Conservation (phyloP, 2,888 invertebrate species). For the Drosophila mercatorum region DNA sequence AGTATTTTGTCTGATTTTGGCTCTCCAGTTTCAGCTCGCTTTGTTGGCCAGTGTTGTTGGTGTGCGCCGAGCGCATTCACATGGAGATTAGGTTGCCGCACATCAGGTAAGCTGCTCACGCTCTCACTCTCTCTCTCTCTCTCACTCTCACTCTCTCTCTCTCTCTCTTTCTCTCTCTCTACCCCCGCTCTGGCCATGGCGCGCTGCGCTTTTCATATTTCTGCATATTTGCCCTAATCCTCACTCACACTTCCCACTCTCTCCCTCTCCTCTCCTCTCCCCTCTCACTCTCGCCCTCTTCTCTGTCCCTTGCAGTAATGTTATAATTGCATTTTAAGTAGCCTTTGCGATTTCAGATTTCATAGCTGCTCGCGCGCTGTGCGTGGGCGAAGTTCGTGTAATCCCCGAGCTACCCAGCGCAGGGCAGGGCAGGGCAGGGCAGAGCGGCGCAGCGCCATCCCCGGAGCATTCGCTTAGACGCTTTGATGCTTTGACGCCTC, state of each 20-base stretch:
- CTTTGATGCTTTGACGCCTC: constrained; percentile 17
- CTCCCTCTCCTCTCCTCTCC: neutral
- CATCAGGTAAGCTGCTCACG: constrained; percentile 5
- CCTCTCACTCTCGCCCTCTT: neutral
- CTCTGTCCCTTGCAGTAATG: neutral
- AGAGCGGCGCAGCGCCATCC: neutral
- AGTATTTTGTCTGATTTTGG: neutral
- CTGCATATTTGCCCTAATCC: neutral
- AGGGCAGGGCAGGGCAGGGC: neutral
- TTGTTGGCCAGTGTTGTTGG: neutral
- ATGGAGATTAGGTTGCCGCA: neutral
- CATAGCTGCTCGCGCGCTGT: constrained; percentile 1
- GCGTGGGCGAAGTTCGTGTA: constrained; percentile 7
- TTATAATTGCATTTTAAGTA: constrained; percentile 64
- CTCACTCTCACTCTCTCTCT: neutral
- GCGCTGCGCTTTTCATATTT: constrained; percentile 4
- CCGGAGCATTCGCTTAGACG: constrained; percentile 3
- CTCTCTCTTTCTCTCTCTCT: neutral
- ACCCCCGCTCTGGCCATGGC: neutral
- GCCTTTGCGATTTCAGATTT: constrained; percentile 29
- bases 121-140: neutral
- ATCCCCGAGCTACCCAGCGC: neutral
- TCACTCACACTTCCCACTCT: neutral
- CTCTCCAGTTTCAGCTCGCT: neutral
- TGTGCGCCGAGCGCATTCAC: neutral